Conservation (phyloP, 2,797 vertebrate species). For the Gorsachius magnificus region DNA sequence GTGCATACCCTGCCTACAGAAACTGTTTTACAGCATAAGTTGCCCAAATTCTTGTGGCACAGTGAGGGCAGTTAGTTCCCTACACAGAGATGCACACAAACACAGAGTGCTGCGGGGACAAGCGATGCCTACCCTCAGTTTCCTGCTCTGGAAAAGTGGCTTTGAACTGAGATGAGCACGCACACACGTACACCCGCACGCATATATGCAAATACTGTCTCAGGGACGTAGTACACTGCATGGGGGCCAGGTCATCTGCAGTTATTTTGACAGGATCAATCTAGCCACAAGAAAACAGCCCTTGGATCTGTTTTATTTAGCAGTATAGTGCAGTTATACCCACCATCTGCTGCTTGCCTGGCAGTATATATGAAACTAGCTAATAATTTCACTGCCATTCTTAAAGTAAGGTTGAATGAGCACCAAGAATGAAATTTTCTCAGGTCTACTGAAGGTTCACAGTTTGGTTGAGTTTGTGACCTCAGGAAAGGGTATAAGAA, state of each 20-base stretch:
- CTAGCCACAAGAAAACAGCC: background rate
- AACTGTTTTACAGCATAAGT: background rate
- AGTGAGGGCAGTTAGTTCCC: fast-evolving
- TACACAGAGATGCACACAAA: background rate
- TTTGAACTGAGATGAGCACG: background rate
- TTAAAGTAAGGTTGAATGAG: background rate
- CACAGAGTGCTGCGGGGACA: fast-evolving
- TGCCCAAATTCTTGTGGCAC: background rate
- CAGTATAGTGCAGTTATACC: background rate
- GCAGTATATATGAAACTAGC: background rate
- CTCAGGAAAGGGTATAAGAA: background rate
- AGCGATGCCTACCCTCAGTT: background rate
- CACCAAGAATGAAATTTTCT: background rate
- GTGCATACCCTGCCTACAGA: background rate
- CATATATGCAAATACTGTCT: background rate
- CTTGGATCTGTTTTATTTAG: background rate
- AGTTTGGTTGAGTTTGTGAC: background rate
- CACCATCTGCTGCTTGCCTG: background rate
- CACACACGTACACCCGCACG: background rate
- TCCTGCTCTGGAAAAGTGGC: background rate
- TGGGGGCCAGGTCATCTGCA: too few relatives aligned
- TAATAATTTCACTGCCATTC: background rate
- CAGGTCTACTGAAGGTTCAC: background rate
- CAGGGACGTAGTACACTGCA: background rate
- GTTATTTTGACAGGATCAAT: background rate